phyloP scores from a whole-genome alignment of 2,113 vertebrate genomes.

The Aix galericulata region DNA sequence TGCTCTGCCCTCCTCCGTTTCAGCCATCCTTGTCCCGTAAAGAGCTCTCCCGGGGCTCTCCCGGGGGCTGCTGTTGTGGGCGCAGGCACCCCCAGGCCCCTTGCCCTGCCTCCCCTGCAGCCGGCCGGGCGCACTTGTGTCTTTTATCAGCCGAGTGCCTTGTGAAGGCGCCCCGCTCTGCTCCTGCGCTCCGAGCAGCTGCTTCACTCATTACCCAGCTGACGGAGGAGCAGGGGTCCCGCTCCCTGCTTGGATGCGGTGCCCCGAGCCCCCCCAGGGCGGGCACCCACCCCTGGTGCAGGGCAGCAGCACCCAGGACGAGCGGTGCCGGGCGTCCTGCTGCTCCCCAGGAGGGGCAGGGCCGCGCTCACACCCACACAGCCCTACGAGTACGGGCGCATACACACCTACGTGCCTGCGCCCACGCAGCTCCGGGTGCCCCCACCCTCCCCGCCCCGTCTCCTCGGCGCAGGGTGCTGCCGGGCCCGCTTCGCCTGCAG shows the following conservation, averaged over 20 bases:
- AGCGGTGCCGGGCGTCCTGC: too few species aligned
- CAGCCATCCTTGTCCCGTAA: neutral
- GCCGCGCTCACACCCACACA: too few species aligned
- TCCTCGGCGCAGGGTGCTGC: too few species aligned
- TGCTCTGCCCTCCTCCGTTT: neutral
- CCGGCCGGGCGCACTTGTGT: rapidly evolving
- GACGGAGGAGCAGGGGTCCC: neutral
- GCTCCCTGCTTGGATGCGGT: too few species aligned
- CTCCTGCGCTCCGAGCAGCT: neutral
- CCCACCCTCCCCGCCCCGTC: too few species aligned
- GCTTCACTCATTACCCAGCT: neutral
- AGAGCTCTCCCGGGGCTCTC: too few species aligned
- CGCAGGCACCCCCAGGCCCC: neutral
- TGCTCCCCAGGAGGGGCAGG: too few species aligned
- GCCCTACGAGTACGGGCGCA: too few species aligned
- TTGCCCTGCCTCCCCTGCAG: neutral
- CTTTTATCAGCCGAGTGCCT: neutral
- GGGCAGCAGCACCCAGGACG: too few species aligned
- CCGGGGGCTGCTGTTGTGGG: neutral
- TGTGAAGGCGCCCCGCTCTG: neutral
- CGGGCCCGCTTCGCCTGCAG: too few species aligned
- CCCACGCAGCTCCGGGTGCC: too few species aligned
- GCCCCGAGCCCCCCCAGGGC: neutral
- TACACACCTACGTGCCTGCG: too few species aligned
- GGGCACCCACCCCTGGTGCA: neutral